Evolutionary conservation across 35 echinoderm and acorn worm genomes (phyloP).

Genomic region (Apostichopus japonicus): DNA sequence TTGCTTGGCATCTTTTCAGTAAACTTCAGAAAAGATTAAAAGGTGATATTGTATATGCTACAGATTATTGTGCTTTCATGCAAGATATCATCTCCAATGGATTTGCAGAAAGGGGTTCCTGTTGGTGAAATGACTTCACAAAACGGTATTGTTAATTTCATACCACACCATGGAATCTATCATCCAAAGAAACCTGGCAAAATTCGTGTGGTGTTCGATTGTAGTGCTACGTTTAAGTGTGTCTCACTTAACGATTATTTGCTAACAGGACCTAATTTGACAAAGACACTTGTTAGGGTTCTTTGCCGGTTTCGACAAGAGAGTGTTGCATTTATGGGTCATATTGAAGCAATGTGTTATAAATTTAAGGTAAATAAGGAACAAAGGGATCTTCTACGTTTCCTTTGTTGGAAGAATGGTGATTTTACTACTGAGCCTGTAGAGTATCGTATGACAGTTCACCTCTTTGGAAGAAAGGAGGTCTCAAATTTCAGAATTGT

Average conservation of each 20-base stretch:
- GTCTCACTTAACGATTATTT: constrained; percentile 61
- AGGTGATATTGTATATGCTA: too few relatives aligned
- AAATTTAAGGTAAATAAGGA: constrained; percentile 52
- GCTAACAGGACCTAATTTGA: constrained; percentile 17
- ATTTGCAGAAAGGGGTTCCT: constrained; percentile 55
- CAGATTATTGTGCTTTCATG: too few relatives aligned
- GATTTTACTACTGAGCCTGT: constrained; percentile 15
- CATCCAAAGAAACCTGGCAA: too few relatives aligned
- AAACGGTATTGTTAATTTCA: constrained; percentile 23
- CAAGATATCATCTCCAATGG: too few relatives aligned
- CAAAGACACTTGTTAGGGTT: constrained; percentile 40
- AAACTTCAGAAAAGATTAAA: too few relatives aligned
- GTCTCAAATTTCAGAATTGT: too few relatives aligned
- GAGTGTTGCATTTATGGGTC: not conserved
- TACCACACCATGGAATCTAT: too few relatives aligned
- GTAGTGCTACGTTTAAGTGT: constrained; percentile 23
- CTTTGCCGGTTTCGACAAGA: not conserved
- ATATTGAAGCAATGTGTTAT: constrained; percentile 61
- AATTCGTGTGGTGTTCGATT: too few relatives aligned
- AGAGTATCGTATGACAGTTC: constrained; percentile 63
- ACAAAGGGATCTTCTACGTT: constrained; percentile 25
- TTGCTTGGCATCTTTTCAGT: too few relatives aligned
- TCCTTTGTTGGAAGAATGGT: constrained; percentile 46
- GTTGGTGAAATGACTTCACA: not conserved
- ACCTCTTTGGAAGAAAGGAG: constrained; percentile 60